Evolutionary conservation across 1,140 invertebrate species (phyloP).

Genomic region (Mactra quadrangularis): DNA sequence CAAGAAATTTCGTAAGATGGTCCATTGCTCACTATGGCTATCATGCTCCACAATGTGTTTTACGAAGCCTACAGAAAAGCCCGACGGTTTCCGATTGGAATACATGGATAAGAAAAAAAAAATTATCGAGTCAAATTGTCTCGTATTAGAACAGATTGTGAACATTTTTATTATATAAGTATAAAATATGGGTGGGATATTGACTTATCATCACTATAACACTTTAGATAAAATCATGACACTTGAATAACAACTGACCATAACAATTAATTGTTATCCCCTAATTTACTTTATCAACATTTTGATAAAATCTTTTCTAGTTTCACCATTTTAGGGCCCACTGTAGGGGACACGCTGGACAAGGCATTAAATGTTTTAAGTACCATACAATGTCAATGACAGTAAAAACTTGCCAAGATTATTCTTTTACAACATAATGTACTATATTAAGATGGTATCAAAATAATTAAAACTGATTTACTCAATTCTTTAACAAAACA

Average conservation of each 20-base stretch:
- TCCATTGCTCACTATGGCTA: no score
- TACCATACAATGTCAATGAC: neutral
- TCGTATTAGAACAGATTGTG: constrained; percentile 23
- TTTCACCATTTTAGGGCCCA: neutral
- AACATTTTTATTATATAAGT: constrained; percentile 37
- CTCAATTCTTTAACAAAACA: no score
- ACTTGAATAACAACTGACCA: constrained; percentile 34
- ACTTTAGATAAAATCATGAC: constrained; percentile 54
- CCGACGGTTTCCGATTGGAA: no score
- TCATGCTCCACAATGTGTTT: no score
- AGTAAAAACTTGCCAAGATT: no score
- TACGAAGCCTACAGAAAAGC: no score
- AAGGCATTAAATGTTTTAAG: neutral
- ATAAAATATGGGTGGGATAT: constrained; percentile 45
- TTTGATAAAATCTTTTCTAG: constrained; percentile 11
- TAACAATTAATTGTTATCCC: constrained; percentile 37
- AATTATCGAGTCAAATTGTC: constrained; percentile 1
- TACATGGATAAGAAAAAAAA: no score
- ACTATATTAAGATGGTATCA: no score
- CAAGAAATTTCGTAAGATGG: no score
- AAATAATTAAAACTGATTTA: no score
- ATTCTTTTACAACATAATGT: no score
- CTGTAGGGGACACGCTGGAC: neutral
- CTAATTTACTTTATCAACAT: constrained; percentile 17
- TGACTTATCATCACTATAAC: constrained; percentile 41